Evolutionary conservation across 2,797 vertebrate genomes (phyloP), one percentile per base, ranked within the genome.

Genomic region (Gastrophryne carolinensis): DNA sequence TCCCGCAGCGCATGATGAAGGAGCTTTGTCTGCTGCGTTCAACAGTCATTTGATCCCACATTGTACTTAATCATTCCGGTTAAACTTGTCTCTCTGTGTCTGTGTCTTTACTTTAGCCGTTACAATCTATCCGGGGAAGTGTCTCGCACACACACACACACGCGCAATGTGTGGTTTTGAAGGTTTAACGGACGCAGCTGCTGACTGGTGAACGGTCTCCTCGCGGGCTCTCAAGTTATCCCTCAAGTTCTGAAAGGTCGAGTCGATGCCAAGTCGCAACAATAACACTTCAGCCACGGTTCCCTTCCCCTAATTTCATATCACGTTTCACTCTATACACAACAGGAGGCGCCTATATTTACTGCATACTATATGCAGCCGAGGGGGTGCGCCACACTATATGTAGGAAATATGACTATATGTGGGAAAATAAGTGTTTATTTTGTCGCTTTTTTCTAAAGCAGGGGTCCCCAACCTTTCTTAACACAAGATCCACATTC

Each of bases 121-220:
- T 79, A 75, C 29, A 37, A 50, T 49, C 58, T 67, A 68, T 80
- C 80, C 79, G 50, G 68, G 70, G 19, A 79, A 79, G 61, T 65
- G 80, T 58, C 75, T 56, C 66, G 69, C 80, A 80, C 82, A 65
- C 79, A 49, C 34, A 39, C 37, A 47, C 39, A 44, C 44, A 47
- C 44, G 10, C 69, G 60, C 69, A 50, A 19, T 52, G 41, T 72
- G 83, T 72, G 78, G 65, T 74, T 82, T 81, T 80, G 80, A 82
- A 77, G 83, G 79, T 79, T 84, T 75, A 81, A 79, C 79, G 81
- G 64, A 81, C 86, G 80, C 80, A 82, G 81, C 79, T 86, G 83
- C 72, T 58, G 32, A 72, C 50, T 71, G 4, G 49, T 27, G 29
- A 52, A 56, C 39, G 70, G 58, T 66, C 60, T 57, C 23, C 15